Base-by-base conservation (phyloP, 2,888 invertebrate species). In the Coenonympha arcania region DNA sequence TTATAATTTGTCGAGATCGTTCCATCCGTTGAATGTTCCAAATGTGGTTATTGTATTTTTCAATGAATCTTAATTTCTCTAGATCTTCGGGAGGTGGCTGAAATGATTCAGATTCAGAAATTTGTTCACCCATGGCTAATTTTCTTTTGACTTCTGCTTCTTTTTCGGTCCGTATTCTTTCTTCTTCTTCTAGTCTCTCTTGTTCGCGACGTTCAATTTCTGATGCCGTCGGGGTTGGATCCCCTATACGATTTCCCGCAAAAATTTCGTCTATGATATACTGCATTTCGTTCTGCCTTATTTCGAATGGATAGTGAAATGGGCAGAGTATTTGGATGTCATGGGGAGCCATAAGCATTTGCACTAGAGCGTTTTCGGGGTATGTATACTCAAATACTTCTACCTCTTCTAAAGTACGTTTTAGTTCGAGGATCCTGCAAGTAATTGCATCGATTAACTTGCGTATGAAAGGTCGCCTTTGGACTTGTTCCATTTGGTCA, bases 321-420 rank as follows among this genome's bases (percentile, higher is more conserved):
- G 91, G 90, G 53, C 89, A 87, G n/a, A 88, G 62, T 47, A 91
- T 82, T 68, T 90, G 87, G n/a, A 91, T 71, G 53, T 91, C 89
- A 30, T 89, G 80, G 0, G 93, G 93, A 15, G 91, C 87, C 57
- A 93, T 84, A 54, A 92, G 89, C 68, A 92, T 71, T 73, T 91
- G 90, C 44, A 91, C 87, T 42, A 93, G 69, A 20, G 90, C 88
- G 61, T 92, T 91, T 65, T 94, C 94, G 41, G 92, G 88, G 75
- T 92, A 94, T 43, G 92, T 92, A 62, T 83, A 90, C 65, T 91
- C 89, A 5, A 88, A 88, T 4, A 80, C 75, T 66, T 90, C 88
- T 6, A 90, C 76, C 54, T 88, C 81, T 60, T 88, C 87, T 13
- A 91, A 65, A 36, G 87, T 85, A 24, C 72, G 65, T 64, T 90